These are phyloP conservation scores for Corythucha ciliata DNA, from an alignment of 2,888 invertebrate genomes.

Conservation along the genomic window DNA sequence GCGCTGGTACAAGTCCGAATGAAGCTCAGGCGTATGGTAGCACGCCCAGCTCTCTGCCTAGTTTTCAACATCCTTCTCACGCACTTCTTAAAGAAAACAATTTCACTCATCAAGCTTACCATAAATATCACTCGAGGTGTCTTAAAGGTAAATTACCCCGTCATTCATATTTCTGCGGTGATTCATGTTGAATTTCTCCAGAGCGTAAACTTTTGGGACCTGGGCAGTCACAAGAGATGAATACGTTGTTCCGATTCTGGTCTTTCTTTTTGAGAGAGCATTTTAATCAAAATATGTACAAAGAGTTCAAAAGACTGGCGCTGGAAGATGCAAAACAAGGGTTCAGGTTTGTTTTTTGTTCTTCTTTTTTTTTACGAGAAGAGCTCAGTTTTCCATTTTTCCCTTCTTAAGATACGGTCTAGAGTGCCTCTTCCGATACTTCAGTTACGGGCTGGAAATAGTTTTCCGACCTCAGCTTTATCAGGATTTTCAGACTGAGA, in stretches of 20 bases:
- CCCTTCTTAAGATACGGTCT: constrained; percentile 46
- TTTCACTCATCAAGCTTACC: constrained; percentile 95
- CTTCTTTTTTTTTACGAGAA: neutral
- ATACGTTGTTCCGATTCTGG: constrained; percentile 98
- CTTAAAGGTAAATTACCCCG: constrained; percentile 61
- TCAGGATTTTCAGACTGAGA: constrained; percentile 91
- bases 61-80: constrained; percentile 94
- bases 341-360: constrained; percentile 53
- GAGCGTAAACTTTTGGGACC: constrained; percentile 87
- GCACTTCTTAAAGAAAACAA: constrained; percentile 89
- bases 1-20: constrained; percentile 63
- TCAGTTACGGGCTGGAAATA: constrained; percentile 92
- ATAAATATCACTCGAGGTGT: constrained; percentile 90
- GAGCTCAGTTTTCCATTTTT: constrained; percentile 16
- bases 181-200: constrained; percentile 43
- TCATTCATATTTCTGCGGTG: no score
- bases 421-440: constrained; percentile 81
- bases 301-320: constrained; percentile 87
- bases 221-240: constrained; percentile 98
- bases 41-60: constrained; percentile 72
- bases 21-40: constrained; percentile 58
- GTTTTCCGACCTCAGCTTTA: constrained; percentile 93
- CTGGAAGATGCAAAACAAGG: constrained; percentile 85
- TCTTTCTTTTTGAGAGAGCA: constrained; percentile 98
- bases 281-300: constrained; percentile 96